Percentiles rank a stretch among this genome's conserved stretches.
These are phyloP conservation scores for Schizopygopsis pylzovi DNA, from an alignment of 2,797 vertebrate species.

Conservation along the genomic window DNA sequence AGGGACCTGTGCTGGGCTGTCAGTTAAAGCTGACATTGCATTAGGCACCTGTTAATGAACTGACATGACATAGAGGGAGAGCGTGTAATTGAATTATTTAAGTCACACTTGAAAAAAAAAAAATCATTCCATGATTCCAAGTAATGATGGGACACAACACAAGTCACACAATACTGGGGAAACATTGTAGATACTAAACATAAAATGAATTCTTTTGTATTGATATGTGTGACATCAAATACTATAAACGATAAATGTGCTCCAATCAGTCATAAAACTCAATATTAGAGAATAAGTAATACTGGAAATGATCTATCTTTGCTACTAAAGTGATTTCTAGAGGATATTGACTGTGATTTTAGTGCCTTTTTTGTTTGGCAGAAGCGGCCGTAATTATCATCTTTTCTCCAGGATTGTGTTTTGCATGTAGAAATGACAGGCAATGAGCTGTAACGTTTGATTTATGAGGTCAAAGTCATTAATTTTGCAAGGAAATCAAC, in stretches of 20 bases:
- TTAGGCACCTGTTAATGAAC: slow-evolving; percentile 30
- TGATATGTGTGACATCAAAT: no score
- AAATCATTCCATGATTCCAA: not conserved
- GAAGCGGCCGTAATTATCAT: slow-evolving; percentile 46
- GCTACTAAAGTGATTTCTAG: slow-evolving; percentile 17
- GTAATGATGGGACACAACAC: not conserved
- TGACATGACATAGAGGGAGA: not conserved
- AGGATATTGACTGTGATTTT: slow-evolving; percentile 8
- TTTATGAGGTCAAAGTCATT: slow-evolving; percentile 40
- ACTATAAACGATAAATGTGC: no score
- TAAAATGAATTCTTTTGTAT: no score
- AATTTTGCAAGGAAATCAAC: slow-evolving; percentile 14
- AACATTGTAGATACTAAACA: not conserved
- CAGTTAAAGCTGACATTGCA: not conserved
- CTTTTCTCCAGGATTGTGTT: slow-evolving; percentile 48
- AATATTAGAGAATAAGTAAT: no score
- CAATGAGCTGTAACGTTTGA: slow-evolving; percentile 46
- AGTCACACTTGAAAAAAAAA: not conserved
- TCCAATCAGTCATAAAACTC: no score
- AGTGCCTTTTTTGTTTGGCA: slow-evolving; percentile 9
- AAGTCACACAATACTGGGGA: no score
- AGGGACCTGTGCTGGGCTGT: slow-evolving; percentile 4
- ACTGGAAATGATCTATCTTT: not conserved
- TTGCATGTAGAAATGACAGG: slow-evolving; percentile 47
- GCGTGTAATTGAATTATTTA: slow-evolving; percentile 7